These are phyloP conservation scores for Agrilus cyanescens DNA, from an alignment of 2,888 invertebrate species.

Conservation along the genomic window DNA sequence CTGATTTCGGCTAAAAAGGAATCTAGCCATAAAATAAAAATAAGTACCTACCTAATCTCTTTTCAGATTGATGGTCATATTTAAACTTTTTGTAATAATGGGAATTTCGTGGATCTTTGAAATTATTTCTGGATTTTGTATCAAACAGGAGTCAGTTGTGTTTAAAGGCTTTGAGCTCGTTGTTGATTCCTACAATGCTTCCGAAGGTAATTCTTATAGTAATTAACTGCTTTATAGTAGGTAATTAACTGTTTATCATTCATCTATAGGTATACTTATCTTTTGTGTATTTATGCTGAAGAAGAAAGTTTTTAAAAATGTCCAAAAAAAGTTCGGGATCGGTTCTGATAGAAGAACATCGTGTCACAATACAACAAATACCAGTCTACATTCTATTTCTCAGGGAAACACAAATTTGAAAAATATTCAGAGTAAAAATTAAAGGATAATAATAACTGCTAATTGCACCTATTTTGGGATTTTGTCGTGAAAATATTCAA, in stretches of 20 bases:
- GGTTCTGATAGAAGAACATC: constrained; percentile 4
- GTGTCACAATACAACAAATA: constrained; percentile 2
- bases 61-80: constrained; percentile 54
- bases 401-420: too few relatives aligned
- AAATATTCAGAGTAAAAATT: too few relatives aligned
- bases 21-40: too few relatives aligned
- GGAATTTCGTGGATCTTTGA: constrained; percentile 65
- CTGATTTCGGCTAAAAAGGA: too few relatives aligned
- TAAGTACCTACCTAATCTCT: constrained; percentile 5
- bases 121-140: constrained; percentile 46
- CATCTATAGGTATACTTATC: constrained; percentile 42
- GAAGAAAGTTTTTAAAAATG: constrained; percentile 32
- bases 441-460: neutral
- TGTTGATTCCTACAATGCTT: constrained; percentile 53
- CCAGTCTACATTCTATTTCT: too few relatives aligned
- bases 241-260: neutral
- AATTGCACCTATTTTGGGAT: neutral
- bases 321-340: constrained; percentile 4
- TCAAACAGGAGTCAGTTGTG: constrained; percentile 36
- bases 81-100: constrained; percentile 69
- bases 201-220: constrained; percentile 43
- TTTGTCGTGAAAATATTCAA: neutral
- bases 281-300: constrained; percentile 63
- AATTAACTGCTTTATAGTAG: neutral
- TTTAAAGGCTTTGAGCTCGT: constrained; percentile 32